Conservation (phyloP, 1,140 invertebrate genomes). For the Drosophila persimilis region DNA sequence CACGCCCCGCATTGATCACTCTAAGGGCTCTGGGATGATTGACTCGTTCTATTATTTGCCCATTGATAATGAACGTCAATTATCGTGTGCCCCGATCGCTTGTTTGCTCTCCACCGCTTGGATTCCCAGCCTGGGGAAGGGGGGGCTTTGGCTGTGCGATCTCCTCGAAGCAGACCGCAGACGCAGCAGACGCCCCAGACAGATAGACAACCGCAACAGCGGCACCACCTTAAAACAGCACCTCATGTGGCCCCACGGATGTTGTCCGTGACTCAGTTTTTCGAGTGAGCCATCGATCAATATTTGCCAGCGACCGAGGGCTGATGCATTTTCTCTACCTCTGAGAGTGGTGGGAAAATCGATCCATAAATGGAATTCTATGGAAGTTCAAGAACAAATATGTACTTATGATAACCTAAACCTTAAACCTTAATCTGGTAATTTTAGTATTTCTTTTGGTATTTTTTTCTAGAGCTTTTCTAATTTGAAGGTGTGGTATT, state of each 20-base stretch:
- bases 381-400: no score
- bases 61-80: conserved; percentile 77
- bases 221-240: conserved; percentile 6
- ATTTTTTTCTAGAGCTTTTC: no score
- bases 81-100: conserved; percentile 56
- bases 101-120: conserved; percentile 43
- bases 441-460: no score
- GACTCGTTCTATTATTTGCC: conserved; percentile 71
- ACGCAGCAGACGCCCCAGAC: background rate
- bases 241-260: conserved; percentile 11
- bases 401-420: no score
- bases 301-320: conserved; percentile 41
- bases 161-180: conserved; percentile 1
- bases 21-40: conserved; percentile 61
- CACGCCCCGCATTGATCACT: conserved; percentile 42
- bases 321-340: conserved; percentile 45
- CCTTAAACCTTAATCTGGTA: no score
- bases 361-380: no score
- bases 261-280: conserved; percentile 70
- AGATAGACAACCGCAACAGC: background rate
- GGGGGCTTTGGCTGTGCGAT: conserved; percentile 15
- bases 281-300: conserved; percentile 57
- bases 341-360: no score
- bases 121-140: background rate
- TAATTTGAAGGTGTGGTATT: no score